phyloP scores from a whole-genome alignment of 2,797 vertebrate genomes.

The Pipistrellus kuhlii region DNA sequence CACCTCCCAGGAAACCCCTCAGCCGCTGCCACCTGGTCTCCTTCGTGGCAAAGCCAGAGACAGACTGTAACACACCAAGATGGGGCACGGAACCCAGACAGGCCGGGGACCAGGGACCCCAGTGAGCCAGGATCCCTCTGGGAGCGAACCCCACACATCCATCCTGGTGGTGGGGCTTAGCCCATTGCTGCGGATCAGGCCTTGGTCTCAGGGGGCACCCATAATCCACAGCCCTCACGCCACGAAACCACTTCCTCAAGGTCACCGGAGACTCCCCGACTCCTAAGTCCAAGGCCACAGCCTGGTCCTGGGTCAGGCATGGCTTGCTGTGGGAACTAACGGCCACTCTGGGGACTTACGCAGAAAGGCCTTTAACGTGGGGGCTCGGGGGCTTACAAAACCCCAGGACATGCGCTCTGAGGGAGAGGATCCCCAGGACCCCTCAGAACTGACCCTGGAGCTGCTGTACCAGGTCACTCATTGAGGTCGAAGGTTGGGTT shows the following conservation, averaged over 20 bases:
- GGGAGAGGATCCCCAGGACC: not conserved
- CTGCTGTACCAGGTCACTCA: not conserved
- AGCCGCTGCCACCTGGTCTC: not conserved
- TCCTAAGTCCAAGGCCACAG: not conserved
- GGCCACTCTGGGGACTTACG: not conserved
- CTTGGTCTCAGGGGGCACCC: not conserved
- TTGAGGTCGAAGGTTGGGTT: too few species aligned
- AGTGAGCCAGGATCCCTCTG: not conserved
- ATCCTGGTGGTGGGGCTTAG: rapidly evolving
- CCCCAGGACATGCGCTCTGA: not conserved
- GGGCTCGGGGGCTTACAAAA: not conserved
- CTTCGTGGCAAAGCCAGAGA: not conserved
- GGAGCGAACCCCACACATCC: rapidly evolving
- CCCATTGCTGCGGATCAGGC: not conserved
- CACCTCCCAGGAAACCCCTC: not conserved
- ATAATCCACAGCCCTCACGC: rapidly evolving
- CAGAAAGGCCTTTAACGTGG: not conserved
- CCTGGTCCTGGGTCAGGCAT: too few species aligned
- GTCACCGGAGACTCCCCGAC: not conserved
- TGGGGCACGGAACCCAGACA: not conserved
- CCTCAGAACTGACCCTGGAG: not conserved
- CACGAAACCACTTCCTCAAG: not conserved
- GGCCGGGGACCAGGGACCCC: not conserved
- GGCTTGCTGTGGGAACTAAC: not conserved
- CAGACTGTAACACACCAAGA: not conserved